These are phyloP conservation scores for Oreonectes daqikongensis DNA, from an alignment of 2,797 vertebrate species.

Conservation along the genomic window DNA sequence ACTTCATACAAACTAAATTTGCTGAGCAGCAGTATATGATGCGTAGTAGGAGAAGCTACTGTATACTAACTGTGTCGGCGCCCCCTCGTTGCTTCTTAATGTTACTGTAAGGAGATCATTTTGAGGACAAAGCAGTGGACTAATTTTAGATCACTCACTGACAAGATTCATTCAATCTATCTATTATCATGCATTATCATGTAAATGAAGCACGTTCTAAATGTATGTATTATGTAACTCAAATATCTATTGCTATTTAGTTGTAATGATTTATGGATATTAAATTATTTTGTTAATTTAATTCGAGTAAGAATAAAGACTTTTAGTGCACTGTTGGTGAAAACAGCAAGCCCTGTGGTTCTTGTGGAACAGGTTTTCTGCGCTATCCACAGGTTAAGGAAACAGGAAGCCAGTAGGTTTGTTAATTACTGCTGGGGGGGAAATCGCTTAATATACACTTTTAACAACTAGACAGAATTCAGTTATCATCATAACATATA, in stretches of 20 bases:
- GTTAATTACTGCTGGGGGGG: neutral
- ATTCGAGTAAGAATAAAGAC: neutral
- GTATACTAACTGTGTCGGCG: conserved; percentile 26
- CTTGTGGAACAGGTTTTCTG: neutral
- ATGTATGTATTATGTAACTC: neutral
- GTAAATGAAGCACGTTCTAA: neutral
- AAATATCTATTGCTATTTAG: neutral
- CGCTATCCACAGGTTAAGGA: neutral
- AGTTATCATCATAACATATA: neutral
- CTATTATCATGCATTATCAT: neutral
- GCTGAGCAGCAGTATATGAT: conserved; percentile 15
- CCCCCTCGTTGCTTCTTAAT: conserved; percentile 23
- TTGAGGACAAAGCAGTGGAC: conserved; percentile 13
- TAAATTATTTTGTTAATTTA: neutral
- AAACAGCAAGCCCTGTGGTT: neutral
- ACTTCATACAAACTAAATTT: neutral
- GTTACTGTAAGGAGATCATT: conserved; percentile 33
- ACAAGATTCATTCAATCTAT: conserved; percentile 36
- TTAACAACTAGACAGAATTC: neutral
- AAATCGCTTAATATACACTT: neutral
- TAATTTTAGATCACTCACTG: conserved; percentile 37
- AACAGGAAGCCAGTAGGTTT: neutral
- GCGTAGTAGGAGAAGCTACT: neutral
- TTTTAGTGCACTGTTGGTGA: neutral
- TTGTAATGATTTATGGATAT: neutral